These are phyloP conservation scores for Oncorhynchus nerka DNA, from an alignment of 2,113 vertebrate genomes.

Conservation along the genomic window DNA sequence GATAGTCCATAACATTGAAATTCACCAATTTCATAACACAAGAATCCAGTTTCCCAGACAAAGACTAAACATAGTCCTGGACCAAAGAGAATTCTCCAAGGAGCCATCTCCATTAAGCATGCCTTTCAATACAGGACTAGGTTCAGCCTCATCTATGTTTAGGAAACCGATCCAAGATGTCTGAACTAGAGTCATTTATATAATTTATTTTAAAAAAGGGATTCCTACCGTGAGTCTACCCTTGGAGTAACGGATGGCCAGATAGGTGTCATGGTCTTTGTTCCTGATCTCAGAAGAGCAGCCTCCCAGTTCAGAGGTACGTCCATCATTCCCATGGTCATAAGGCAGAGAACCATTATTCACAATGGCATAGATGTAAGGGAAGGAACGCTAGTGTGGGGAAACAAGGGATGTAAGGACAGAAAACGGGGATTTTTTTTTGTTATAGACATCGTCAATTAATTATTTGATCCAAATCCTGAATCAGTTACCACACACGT, in stretches of 20 bases:
- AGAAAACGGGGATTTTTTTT: neutral
- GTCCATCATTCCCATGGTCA: constrained; percentile 94
- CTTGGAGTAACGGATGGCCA: constrained; percentile 83
- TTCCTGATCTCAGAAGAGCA: constrained; percentile 92
- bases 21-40: no score
- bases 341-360: constrained; percentile 93
- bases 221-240: constrained; percentile 40
- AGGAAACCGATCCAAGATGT: no score
- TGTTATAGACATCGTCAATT: no score
- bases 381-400: constrained; percentile 85
- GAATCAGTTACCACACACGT: no score
- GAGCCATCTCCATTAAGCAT: no score
- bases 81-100: no score
- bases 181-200: no score
- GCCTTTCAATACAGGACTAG: no score
- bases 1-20: no score
- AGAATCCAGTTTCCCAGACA: neutral
- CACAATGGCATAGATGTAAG: constrained; percentile 95
- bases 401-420: neutral
- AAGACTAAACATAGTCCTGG: neutral
- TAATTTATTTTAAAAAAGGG: neutral
- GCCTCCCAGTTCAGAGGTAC: constrained; percentile 87
- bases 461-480: no score
- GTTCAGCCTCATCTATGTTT: no score
- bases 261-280: constrained; percentile 91